Evolutionary conservation across 1,140 invertebrate genomes (phyloP), one percentile per base, ranked within the genome.

Genomic region (Octopus bimaculoides): DNA sequence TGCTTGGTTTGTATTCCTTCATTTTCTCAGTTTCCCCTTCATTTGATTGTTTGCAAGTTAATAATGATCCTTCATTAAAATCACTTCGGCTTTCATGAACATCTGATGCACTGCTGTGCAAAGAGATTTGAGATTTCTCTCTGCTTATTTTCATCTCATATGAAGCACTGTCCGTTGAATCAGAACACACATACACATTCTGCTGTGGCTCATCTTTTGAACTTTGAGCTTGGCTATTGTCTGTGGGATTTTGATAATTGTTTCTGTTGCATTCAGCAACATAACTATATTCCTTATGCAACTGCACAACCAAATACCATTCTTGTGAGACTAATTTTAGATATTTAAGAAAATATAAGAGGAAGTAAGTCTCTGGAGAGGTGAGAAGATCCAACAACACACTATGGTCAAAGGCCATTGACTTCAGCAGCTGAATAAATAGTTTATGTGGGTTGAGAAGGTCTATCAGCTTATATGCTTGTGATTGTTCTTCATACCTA

Each of bases 321-420:
- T 84, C 75, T 52, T 41, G 53, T 6, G 52, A 12, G 9, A 96
- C 93, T 90, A 95, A 96, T 85, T 97, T 96, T 41, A 97, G 91
- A 87, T 96, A 94, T 83, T 95, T 92, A 78, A 96, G 91, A 77
- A 97, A 90, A 91, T 97, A 97, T 5, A 96, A 89, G 69, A 97
- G 89, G 88, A 97, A 97, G 89, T 95, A 96, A 5, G 96, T 97
- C 89, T 97, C 96, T 88, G 96, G 96, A 84, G 95, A 96, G 53
- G 96, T 94, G 80, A 97, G 92, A 86, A 96, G 93, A 91, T 97
- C 96, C 61, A 97, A 89, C n/a, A 97, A 86, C 0, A 97, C 93
- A 87, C 95, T 93, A 9, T 93, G 93, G 87, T 96, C 95, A 79
- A 56, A 82, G 4, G 71, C 75, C 26, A 69, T 77, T 53, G 61